Evolutionary conservation across 2,888 invertebrate species (phyloP).

Genomic region (Napeogenes sylphis): DNA sequence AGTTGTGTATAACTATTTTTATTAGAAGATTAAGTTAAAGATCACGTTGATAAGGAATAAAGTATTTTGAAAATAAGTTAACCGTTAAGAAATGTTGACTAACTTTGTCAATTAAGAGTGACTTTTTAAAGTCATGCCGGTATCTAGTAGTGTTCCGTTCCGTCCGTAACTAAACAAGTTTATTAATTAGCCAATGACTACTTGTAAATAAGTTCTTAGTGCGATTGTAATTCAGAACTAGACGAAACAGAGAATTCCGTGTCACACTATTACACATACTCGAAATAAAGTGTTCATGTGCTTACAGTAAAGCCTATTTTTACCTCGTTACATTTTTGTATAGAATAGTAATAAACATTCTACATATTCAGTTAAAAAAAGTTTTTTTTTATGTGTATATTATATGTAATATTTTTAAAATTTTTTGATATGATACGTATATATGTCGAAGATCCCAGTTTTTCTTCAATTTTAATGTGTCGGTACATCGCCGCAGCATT

Average conservation of each 20-base stretch:
- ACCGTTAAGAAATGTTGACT: conserved; percentile 18
- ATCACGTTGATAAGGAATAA: conserved; percentile 18
- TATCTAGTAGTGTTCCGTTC: conserved; percentile 43
- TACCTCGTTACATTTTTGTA: neutral
- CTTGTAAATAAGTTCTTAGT: conserved; percentile 41
- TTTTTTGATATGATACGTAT: too few relatives aligned
- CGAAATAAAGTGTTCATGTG: too few relatives aligned
- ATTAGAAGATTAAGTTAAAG: neutral
- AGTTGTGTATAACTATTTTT: neutral
- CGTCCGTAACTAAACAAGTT: conserved; percentile 43
- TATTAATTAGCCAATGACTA: conserved; percentile 54
- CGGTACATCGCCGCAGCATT: too few relatives aligned
- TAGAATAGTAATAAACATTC: neutral
- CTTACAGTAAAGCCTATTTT: too few relatives aligned
- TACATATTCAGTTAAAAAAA: too few relatives aligned
- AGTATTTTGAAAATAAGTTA: conserved; percentile 11
- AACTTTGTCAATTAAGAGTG: conserved; percentile 55
- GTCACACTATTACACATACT: too few relatives aligned
- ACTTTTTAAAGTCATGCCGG: conserved; percentile 35
- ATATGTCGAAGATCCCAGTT: too few relatives aligned
- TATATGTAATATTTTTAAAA: too few relatives aligned
- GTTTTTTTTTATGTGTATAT: too few relatives aligned
- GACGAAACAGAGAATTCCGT: conserved; percentile 19
- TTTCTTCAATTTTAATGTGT: too few relatives aligned
- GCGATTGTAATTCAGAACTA: conserved; percentile 44